Conservation (phyloP, 2,113 vertebrate species). For the Romanogobio albipinnatus region DNA sequence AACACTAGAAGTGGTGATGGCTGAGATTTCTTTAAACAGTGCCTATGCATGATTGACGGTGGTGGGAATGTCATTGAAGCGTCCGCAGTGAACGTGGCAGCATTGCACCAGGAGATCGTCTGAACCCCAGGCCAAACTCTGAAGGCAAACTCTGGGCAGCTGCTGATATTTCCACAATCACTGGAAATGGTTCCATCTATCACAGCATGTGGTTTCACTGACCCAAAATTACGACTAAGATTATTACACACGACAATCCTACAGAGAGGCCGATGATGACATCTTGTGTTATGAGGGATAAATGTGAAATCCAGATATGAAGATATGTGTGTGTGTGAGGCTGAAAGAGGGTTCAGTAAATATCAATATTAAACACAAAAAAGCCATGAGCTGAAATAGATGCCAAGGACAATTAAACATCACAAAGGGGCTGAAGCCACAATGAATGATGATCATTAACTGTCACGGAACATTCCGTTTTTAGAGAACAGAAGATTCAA, state of each 20-base stretch:
- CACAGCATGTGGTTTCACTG: constrained; percentile 62
- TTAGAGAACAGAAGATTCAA: not conserved
- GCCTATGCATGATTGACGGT: not conserved
- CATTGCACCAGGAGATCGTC: not conserved
- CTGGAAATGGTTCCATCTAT: not conserved
- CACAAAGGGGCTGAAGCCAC: not conserved
- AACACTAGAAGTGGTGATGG: not conserved
- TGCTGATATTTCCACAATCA: not conserved
- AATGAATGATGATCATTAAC: not conserved
- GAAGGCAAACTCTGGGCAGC: not conserved
- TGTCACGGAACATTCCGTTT: not conserved
- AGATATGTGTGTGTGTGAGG: not conserved
- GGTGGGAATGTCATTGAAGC: not conserved
- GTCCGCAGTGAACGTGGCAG: not conserved
- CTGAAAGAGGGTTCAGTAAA: not conserved
- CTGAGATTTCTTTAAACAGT: not conserved
- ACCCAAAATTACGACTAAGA: constrained; percentile 62
- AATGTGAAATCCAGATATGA: constrained; percentile 56
- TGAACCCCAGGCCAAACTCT: not conserved
- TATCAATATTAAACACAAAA: not conserved
- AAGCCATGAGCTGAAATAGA: not conserved
- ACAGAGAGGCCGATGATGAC: not conserved
- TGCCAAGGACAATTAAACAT: not conserved
- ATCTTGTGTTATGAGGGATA: constrained; percentile 67
- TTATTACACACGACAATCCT: not conserved